Evolutionary conservation across 1,140 invertebrate genomes (phyloP), one percentile per base, ranked within the genome.

Genomic region (Drosophila rufa): DNA sequence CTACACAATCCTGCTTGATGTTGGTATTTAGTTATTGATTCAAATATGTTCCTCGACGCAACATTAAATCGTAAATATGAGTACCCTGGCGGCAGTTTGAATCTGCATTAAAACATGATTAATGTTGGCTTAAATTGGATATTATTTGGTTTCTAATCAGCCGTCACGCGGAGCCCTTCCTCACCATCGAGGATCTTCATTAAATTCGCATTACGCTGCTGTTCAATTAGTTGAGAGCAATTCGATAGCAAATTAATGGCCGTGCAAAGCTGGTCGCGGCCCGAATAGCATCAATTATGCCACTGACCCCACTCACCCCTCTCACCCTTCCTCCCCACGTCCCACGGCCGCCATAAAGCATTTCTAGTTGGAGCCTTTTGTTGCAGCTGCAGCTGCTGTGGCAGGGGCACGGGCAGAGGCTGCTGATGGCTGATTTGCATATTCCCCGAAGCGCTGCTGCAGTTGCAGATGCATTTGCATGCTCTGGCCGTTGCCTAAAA

Each of bases 341-440:
- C 64, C 47, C 25, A 36, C 12, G 5, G 17, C 15, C 22, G 30
- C 48, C 53, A 76, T 81, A 84, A 81, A 61, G 58, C 73, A 80
- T 90, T 89, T 89, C 78, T 75, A 89, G 84, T 87, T 89, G 67
- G 62, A 68, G 65, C 81, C 65, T 73, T 81, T 76, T 84, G 81
- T 46, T 58, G 75, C 64, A 58, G 47, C 53, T 66, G 78, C 60
- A 61, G 68, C 70, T 47, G 75, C 56, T 53, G 67, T 40, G 17
- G 50, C 64, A 47, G 17, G 45, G 30, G 62, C 48, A 57, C 50
- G 45, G 46, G 56, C 59, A 60, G 64, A 42, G 75, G 60, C 40
- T 79, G 79, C 67, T 80, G 83, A 77, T 89, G 80, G 80, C 85
- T 84, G 84, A 85, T 90, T 89, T 89, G 81, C 85, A 89, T 89